Conservation (phyloP, 2,797 vertebrate species). For the Pseudochromis fuscus region DNA sequence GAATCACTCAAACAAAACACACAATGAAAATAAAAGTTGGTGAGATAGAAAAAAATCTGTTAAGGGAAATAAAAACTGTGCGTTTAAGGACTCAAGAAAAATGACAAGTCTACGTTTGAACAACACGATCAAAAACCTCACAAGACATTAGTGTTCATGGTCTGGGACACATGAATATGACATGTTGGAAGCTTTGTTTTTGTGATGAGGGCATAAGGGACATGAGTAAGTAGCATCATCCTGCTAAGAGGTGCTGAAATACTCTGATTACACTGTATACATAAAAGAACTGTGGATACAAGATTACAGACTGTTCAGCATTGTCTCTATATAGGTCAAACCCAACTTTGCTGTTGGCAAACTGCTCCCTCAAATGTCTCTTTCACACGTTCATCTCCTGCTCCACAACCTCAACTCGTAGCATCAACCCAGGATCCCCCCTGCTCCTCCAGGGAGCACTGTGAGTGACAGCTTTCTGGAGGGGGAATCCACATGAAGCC, state of each 20-base stretch:
- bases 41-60: not conserved
- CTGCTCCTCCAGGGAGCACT: conserved; percentile 50
- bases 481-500: conserved; percentile 73
- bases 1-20: conserved; percentile 21
- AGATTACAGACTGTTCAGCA: not conserved
- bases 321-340: conserved; percentile 1
- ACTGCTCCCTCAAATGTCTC: conserved; percentile 6
- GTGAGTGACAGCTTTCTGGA: conserved; percentile 78
- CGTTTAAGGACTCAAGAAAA: not conserved
- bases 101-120: not conserved
- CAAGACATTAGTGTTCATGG: too few species aligned
- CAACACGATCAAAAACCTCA: not conserved
- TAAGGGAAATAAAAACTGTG: not conserved
- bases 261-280: too few species aligned
- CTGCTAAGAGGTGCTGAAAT: too few species aligned
- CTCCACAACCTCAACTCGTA: conserved; percentile 16
- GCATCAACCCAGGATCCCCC: conserved; percentile 41
- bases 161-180: too few species aligned
- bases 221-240: too few species aligned
- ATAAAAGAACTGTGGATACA: not conserved
- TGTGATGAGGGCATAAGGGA: too few species aligned
- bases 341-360: conserved; percentile 7
- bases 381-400: not conserved
- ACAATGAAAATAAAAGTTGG: not conserved
- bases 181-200: too few species aligned